Evolutionary conservation across 1,140 invertebrate genomes (phyloP).

Genomic region (Halotydeus destructor): DNA sequence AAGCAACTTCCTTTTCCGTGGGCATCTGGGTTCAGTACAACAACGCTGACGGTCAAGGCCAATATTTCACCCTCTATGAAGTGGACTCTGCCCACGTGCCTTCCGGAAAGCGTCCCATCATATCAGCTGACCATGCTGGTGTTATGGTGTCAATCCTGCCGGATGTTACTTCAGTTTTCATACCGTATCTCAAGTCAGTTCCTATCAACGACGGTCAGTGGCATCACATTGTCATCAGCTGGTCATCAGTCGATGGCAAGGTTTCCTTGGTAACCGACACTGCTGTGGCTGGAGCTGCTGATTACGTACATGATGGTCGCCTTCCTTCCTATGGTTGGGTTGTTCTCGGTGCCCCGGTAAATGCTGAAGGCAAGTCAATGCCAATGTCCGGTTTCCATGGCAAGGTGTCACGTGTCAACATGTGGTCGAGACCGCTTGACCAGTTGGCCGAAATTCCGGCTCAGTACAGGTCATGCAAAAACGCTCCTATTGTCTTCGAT

Average conservation of each 20-base stretch:
- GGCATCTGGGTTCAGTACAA: constrained; percentile 92
- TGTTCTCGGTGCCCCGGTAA: constrained; percentile 59
- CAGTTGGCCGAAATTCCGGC: constrained; percentile 70
- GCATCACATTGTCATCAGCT: constrained; percentile 85
- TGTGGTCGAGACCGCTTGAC: constrained; percentile 75
- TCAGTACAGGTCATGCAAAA: constrained; percentile 41
- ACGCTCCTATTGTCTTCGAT: constrained; percentile 66
- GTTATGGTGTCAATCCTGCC: constrained; percentile 70
- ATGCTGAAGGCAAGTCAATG: constrained; percentile 45
- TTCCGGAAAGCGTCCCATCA: constrained; percentile 46
- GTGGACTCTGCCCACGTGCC: constrained; percentile 58
- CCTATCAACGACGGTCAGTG: constrained; percentile 87
- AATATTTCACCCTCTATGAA: constrained; percentile 77
- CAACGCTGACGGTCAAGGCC: constrained; percentile 62
- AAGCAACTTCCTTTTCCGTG: constrained; percentile 47
- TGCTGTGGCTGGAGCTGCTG: constrained; percentile 47
- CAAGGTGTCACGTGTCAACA: constrained; percentile 74
- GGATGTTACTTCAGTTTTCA: constrained; percentile 61
- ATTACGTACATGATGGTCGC: constrained; percentile 11
- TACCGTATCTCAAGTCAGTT: constrained; percentile 66
- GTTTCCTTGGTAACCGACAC: constrained; percentile 74
- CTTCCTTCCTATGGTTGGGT: constrained; percentile 54
- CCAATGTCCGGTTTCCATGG: constrained; percentile 79
- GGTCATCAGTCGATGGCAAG: constrained; percentile 60
- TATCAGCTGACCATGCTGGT: constrained; percentile 72